Percentiles rank a stretch among this genome's conserved stretches.
Evolutionary conservation across 2,113 vertebrate species (phyloP).

Genomic region (Motacilla tschutschensis): DNA sequence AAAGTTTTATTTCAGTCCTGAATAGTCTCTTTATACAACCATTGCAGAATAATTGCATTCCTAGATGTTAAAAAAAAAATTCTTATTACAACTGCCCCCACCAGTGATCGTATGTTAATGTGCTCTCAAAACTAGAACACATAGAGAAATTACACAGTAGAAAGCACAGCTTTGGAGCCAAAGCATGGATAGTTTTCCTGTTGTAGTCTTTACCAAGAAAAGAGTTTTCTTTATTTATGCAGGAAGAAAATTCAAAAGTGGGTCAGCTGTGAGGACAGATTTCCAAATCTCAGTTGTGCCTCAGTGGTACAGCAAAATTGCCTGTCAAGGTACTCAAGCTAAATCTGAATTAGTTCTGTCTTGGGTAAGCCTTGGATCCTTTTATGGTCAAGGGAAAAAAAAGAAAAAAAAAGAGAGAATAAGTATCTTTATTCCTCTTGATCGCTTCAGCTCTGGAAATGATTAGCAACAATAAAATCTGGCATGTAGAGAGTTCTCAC

Average conservation of each 20-base stretch:
- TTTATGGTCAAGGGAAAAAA: neutral
- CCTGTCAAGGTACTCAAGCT: neutral
- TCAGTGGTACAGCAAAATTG: neutral
- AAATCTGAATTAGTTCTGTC: neutral
- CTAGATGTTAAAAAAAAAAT: neutral
- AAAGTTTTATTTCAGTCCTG: neutral
- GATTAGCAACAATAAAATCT: neutral
- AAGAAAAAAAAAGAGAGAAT: neutral
- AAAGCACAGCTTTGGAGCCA: neutral
- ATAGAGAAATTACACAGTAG: neutral
- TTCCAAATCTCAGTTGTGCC: neutral
- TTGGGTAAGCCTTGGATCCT: neutral
- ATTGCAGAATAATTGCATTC: neutral
- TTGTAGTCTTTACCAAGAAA: neutral
- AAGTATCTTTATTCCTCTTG: neutral
- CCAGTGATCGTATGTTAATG: neutral
- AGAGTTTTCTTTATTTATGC: neutral
- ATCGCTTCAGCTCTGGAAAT: neutral
- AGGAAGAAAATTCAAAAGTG: neutral
- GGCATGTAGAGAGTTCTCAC: neutral
- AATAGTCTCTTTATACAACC: neutral
- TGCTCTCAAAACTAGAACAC: neutral
- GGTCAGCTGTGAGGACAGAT: neutral
- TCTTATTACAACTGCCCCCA: neutral
- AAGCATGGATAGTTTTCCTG: neutral